A percentile compares a stretch with the other conserved stretches of the same genome.
Evolutionary conservation across 2,888 invertebrate species (phyloP).

Genomic region (Lordiphosa andalusiaca): DNA sequence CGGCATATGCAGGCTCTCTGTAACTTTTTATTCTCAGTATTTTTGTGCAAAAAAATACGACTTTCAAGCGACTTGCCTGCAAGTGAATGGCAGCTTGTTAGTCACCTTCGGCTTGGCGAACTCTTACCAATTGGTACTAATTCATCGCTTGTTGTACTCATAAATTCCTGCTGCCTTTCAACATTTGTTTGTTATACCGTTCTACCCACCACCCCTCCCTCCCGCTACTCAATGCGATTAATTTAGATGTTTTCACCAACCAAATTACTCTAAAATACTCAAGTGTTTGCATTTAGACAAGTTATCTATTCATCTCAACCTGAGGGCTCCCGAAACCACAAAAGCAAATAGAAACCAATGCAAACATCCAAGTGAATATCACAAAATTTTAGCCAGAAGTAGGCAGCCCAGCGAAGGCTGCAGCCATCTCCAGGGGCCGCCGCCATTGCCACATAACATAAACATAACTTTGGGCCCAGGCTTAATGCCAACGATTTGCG

Average conservation of each 20-base stretch:
- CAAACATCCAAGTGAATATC: conserved; percentile 58
- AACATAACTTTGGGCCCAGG: conserved; percentile 62
- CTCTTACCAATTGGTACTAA: too few relatives aligned
- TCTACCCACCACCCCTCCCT: neutral
- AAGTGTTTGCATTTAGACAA: conserved; percentile 14
- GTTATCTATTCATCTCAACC: conserved; percentile 25
- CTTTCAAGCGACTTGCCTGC: too few relatives aligned
- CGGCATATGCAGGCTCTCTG: too few relatives aligned
- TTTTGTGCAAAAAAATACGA: too few relatives aligned
- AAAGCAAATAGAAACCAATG: conserved; percentile 44
- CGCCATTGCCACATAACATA: conserved; percentile 31
- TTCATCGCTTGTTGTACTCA: too few relatives aligned
- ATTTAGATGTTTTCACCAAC: conserved; percentile 8
- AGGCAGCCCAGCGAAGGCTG: conserved; percentile 22
- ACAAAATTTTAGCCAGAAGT: conserved; percentile 47
- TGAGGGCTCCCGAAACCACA: conserved; percentile 15
- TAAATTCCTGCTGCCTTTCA: neutral
- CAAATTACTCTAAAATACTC: conserved; percentile 7
- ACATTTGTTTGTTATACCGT: neutral
- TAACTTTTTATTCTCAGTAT: too few relatives aligned
- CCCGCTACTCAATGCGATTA: neutral
- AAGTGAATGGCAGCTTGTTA: too few relatives aligned
- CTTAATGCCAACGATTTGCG: conserved; percentile 72
- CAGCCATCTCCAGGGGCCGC: conserved; percentile 39
- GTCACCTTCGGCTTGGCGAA: too few relatives aligned